Conservation (phyloP, 2,797 vertebrate genomes). For the Coregonus sp. region DNA sequence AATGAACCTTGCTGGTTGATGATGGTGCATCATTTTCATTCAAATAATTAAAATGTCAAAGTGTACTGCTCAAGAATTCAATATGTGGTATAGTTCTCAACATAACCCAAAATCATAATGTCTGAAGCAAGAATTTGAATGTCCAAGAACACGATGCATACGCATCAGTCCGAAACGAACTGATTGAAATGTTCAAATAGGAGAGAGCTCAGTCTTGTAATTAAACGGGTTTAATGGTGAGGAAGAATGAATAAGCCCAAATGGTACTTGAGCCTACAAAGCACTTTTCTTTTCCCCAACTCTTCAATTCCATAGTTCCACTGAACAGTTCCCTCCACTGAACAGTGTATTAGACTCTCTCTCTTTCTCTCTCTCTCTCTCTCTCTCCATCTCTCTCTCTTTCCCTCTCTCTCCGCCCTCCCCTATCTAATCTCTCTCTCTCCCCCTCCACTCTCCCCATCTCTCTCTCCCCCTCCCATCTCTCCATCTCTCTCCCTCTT, state of each 20-base stretch:
- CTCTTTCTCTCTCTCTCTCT: background rate
- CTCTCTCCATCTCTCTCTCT: background rate
- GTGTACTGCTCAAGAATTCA: background rate
- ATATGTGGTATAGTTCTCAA: background rate
- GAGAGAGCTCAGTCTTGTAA: constrained; percentile 25
- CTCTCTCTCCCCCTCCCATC: background rate
- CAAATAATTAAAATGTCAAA: background rate
- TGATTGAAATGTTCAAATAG: constrained; percentile 28
- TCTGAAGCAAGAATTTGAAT: background rate
- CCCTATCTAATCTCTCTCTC: no score
- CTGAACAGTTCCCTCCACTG: constrained; percentile 15
- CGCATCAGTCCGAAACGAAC: background rate
- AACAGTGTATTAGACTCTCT: background rate
- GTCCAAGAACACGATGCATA: background rate
- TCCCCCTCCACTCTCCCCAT: no score
- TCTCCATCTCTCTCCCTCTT: background rate
- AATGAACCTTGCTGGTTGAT: background rate
- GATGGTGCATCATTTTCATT: background rate
- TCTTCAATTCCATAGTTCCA: constrained; percentile 1
- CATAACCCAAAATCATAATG: background rate
- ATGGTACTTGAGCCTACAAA: background rate
- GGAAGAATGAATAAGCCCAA: constrained; percentile 12
- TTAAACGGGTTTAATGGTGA: constrained; percentile 29
- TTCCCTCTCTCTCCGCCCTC: background rate
- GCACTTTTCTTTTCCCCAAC: background rate